Evolutionary conservation across 2,797 vertebrate species (phyloP).

Genomic region (Pampus argenteus): DNA sequence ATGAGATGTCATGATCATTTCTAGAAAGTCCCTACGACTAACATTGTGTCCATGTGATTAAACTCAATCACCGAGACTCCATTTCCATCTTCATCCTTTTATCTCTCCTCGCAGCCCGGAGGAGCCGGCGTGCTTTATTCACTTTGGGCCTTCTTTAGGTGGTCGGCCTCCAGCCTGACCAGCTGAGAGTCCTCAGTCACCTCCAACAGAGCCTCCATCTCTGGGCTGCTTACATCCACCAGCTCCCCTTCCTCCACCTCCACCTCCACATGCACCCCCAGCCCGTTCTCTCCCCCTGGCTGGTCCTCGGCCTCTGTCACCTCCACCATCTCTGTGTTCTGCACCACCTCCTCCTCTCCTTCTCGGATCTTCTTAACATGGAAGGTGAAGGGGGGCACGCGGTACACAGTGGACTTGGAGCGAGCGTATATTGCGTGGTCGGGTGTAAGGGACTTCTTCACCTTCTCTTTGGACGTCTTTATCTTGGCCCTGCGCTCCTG

Average conservation of each 20-base stretch:
- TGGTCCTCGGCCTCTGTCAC: conserved; percentile 80
- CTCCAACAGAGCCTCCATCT: conserved; percentile 89
- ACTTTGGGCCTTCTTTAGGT: conserved; percentile 81
- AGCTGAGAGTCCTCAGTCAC: conserved; percentile 91
- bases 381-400: conserved; percentile 98
- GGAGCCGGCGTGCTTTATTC: conserved; percentile 74
- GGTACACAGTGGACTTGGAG: conserved; percentile 94
- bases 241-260: conserved; percentile 82
- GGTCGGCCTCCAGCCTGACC: conserved; percentile 89
- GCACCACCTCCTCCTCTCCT: conserved; percentile 86
- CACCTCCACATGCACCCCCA: conserved; percentile 68
- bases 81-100: conserved; percentile 30
- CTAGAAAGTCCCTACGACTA: conserved; percentile 60
- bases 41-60: conserved; percentile 64
- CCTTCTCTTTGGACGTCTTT: conserved; percentile 91
- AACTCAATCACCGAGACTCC: conserved; percentile 43
- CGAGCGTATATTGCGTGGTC: conserved; percentile 91
- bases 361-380: conserved; percentile 97
- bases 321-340: conserved; percentile 87
- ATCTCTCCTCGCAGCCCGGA: conserved; percentile 12
- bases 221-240: conserved; percentile 78
- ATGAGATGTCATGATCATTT: conserved; percentile 60
- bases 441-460: conserved; percentile 94
- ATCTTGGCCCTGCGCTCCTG: conserved; percentile 92
- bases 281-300: conserved; percentile 64